These are phyloP conservation scores for Calliphora vomitoria DNA, from an alignment of 2,888 invertebrate species.

Conservation along the genomic window DNA sequence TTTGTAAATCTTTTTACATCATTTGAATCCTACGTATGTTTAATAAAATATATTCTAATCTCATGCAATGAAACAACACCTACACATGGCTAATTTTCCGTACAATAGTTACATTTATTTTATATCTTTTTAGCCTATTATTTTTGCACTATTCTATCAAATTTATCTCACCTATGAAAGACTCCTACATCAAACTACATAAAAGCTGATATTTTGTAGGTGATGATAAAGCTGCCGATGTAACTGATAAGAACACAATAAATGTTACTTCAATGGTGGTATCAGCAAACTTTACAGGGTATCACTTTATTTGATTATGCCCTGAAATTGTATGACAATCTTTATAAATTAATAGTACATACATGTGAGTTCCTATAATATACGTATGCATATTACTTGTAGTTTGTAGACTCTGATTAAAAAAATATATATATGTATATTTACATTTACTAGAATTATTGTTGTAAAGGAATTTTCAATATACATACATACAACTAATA, in stretches of 20 bases:
- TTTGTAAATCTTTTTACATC: too few relatives aligned
- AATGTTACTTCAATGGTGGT: background rate
- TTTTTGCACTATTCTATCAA: too few relatives aligned
- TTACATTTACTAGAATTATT: constrained; percentile 11
- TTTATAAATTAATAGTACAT: background rate
- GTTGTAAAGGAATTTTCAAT: constrained; percentile 1
- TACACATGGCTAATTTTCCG: too few relatives aligned
- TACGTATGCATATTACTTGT: background rate
- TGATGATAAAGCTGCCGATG: background rate
- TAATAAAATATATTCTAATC: too few relatives aligned
- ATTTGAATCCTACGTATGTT: too few relatives aligned
- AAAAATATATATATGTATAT: too few relatives aligned
- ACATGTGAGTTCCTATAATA: background rate
- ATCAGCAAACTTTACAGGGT: background rate
- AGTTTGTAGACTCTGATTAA: background rate
- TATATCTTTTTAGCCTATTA: too few relatives aligned
- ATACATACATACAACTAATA: background rate
- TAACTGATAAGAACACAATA: background rate
- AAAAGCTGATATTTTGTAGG: background rate
- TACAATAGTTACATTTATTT: too few relatives aligned
- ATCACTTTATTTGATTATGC: constrained; percentile 7
- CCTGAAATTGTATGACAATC: constrained; percentile 1
- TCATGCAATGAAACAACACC: too few relatives aligned
- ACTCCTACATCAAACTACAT: background rate
- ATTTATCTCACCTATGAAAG: background rate